These are phyloP conservation scores for Camelus bactrianus DNA, from an alignment of 2,113 vertebrate genomes.

Conservation along the genomic window DNA sequence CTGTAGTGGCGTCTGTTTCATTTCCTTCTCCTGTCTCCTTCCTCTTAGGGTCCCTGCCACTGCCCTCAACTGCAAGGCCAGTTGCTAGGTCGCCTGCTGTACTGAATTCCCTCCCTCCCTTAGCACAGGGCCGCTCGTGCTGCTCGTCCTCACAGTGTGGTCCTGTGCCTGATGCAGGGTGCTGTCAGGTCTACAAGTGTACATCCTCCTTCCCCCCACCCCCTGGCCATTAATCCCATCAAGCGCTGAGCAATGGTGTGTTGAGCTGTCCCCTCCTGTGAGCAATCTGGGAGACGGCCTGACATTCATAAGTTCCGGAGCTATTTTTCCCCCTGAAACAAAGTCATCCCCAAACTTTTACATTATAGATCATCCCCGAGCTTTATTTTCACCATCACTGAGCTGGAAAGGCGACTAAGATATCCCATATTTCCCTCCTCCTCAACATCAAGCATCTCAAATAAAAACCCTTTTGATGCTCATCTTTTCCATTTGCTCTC, in stretches of 20 bases:
- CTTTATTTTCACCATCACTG: slow-evolving; percentile 79
- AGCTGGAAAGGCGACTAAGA: slow-evolving; percentile 74
- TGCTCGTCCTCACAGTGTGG: not conserved
- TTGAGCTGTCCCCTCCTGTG: not conserved
- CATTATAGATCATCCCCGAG: slow-evolving; percentile 68
- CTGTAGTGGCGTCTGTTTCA: not conserved
- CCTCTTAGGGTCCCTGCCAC: not conserved
- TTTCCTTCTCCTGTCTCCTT: not conserved
- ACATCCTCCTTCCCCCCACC: not conserved
- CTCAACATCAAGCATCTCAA: slow-evolving; percentile 60
- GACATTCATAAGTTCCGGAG: slow-evolving; percentile 41
- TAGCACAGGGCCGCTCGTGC: rapidly evolving
- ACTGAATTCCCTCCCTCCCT: not conserved
- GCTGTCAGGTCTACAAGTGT: not conserved
- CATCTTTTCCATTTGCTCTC: slow-evolving; percentile 59
- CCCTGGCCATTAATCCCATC: not conserved
- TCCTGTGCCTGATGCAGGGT: slow-evolving; percentile 40
- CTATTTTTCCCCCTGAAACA: slow-evolving; percentile 41
- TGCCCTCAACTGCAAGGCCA: not conserved
- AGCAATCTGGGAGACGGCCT: not conserved
- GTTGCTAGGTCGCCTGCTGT: not conserved
- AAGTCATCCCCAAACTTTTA: slow-evolving; percentile 73
- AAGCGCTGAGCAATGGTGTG: slow-evolving; percentile 44
- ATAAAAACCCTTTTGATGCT: slow-evolving; percentile 47
- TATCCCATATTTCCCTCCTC: slow-evolving; percentile 53